Evolutionary conservation across 2,113 vertebrate species (phyloP), one percentile per base, ranked within the genome.

Genomic region (Leptobrachium ailaonicum): DNA sequence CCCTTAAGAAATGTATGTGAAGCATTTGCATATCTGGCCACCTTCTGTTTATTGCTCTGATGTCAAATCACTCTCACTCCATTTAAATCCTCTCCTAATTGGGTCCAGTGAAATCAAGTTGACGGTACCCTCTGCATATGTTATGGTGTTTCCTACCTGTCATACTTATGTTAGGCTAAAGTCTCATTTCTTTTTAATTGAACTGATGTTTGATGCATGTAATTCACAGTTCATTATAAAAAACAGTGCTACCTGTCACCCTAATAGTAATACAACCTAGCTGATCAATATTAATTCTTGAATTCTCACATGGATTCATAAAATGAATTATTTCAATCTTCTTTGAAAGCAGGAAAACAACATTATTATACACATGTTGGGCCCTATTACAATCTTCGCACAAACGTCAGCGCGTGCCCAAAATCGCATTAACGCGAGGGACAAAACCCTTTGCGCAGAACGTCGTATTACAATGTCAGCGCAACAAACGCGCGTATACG

Each of bases 91-190:
- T 50, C 47, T 50, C 47, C 47, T 75, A 76, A 76, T 66, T 76
- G 60, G 60, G 9, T 64, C 56, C 58, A 6, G 3, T 14, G 43
- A 11, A 76, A 42, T 11, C 74, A 67, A 47, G 40, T 58, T 69
- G 41, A 66, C 41, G 2, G 44, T 70, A 44, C 60, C 42, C 42
- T 53, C 75, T 12, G 20, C 66, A 41, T 76, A 13, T 11, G 42
- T 67, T 53, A 54, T 54, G 47, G 7, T n/a, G 41, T 47, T 12
- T n/a, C 47, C 41, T 8, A 8, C 40, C 63, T 54, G 45, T 7
- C 69, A 53, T 53, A 77, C 32, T 40, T 69, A 69, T 76, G 45
- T 76, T 53, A 69, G 50, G 66, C 66, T 69, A 69, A 60, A 68
- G 7, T 42, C 53, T 58, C 7, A 44, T 69, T 45, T 42, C 58